Evolutionary conservation across 2,797 vertebrate species (phyloP).

Genomic region (Eulemur mongoz): DNA sequence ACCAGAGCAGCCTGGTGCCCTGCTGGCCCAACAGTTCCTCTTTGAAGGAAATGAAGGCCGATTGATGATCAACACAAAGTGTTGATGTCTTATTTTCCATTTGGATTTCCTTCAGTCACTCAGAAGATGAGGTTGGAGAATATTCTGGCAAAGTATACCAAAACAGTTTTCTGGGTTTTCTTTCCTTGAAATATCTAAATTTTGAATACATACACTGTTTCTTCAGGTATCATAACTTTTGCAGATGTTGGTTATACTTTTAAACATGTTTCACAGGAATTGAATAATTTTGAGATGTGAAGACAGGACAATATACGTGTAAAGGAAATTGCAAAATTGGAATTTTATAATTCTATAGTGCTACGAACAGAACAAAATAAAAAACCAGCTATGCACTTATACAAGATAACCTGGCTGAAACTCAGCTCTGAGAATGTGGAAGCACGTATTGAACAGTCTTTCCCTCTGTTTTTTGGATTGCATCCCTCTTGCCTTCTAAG

Average conservation of each 20-base stretch:
- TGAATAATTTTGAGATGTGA: background rate
- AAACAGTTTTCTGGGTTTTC: conserved; percentile 3
- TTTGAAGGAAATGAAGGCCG: background rate
- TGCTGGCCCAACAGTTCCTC: background rate
- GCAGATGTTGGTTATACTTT: background rate
- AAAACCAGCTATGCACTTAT: background rate
- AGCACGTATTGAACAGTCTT: background rate
- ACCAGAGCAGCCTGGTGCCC: background rate
- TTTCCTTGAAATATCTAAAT: background rate
- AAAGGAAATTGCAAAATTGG: background rate
- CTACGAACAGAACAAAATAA: background rate
- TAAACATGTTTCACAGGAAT: conserved; percentile 5
- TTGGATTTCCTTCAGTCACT: background rate
- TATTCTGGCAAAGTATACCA: background rate
- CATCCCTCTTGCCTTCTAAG: background rate
- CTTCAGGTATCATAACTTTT: background rate
- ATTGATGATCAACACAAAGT: background rate
- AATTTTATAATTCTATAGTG: background rate
- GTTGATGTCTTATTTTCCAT: background rate
- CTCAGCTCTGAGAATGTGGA: background rate
- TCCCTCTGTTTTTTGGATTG: background rate
- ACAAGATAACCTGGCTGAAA: background rate
- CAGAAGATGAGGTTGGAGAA: background rate
- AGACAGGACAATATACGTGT: background rate
- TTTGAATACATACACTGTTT: background rate